phyloP scores from a whole-genome alignment of 92 coral and sea anemone species.

The Parazoanthus darwini region DNA sequence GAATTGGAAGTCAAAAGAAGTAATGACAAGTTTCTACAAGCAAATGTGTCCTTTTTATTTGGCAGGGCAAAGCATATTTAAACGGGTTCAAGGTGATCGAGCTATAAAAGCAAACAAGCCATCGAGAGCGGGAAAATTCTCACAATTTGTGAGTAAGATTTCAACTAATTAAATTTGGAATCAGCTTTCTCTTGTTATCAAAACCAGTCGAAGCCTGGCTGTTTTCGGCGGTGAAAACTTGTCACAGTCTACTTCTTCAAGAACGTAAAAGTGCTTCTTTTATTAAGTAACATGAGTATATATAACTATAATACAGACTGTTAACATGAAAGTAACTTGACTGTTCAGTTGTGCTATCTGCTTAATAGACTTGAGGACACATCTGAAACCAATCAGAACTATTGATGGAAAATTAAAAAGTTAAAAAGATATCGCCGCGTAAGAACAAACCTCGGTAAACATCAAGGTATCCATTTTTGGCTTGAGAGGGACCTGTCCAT shows the following conservation, averaged over 20 bases:
- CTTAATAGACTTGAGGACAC: neutral
- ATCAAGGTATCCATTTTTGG: conserved; percentile 80
- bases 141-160: neutral
- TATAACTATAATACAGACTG: no score
- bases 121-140: no score
- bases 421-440: neutral
- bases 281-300: no score
- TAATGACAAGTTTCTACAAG: no score
- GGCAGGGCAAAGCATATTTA: neutral
- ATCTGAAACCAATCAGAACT: neutral
- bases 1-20: no score
- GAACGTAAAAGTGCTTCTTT: no score
- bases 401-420: neutral
- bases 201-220: neutral
- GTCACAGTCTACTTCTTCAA: no score
- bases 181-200: neutral
- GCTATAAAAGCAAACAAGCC: no score
- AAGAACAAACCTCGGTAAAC: conserved; percentile 76
- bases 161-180: neutral
- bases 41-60: no score
- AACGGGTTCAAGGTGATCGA: neutral
- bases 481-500: conserved; percentile 90
- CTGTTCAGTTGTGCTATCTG: neutral
- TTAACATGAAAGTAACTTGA: neutral
- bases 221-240: no score